Percentiles rank a stretch among this genome's conserved stretches.
Evolutionary conservation across 2,797 vertebrate genomes (phyloP).

Genomic region (Rhincodon typus): DNA sequence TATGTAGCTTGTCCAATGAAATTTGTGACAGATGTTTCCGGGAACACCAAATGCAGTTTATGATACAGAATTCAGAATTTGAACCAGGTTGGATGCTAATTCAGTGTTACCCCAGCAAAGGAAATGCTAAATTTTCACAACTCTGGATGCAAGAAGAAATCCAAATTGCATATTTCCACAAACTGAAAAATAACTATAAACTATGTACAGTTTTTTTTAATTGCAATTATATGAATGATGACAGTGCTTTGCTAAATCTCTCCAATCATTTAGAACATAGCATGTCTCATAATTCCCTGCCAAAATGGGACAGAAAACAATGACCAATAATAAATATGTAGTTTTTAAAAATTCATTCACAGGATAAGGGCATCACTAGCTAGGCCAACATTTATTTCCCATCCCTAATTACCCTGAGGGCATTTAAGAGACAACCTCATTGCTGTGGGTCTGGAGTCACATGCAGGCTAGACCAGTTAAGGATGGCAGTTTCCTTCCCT

Average conservation of each 20-base stretch:
- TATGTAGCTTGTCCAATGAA: not conserved
- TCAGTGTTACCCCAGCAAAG: not conserved
- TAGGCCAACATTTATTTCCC: too few species aligned
- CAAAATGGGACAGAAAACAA: not conserved
- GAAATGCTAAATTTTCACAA: not conserved
- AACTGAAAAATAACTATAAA: not conserved
- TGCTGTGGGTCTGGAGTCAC: too few species aligned
- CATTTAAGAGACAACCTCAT: too few species aligned
- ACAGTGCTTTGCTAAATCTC: not conserved
- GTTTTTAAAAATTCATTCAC: too few species aligned
- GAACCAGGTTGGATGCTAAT: not conserved
- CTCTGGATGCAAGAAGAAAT: not conserved
- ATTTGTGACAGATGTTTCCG: not conserved
- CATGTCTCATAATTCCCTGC: not conserved
- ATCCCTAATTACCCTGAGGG: too few species aligned
- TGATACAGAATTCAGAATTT: not conserved
- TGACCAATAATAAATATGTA: not conserved
- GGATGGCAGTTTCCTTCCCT: too few species aligned
- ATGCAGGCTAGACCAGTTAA: too few species aligned
- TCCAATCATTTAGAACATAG: not conserved
- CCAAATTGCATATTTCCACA: not conserved
- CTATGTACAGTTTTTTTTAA: not conserved
- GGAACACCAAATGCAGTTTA: not conserved
- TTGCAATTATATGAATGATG: not conserved
- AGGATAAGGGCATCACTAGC: too few species aligned